Percentiles rank a stretch among this genome's conserved stretches.
phyloP scores from a whole-genome alignment of 2,113 vertebrate species.

The Propithecus coquereli region DNA sequence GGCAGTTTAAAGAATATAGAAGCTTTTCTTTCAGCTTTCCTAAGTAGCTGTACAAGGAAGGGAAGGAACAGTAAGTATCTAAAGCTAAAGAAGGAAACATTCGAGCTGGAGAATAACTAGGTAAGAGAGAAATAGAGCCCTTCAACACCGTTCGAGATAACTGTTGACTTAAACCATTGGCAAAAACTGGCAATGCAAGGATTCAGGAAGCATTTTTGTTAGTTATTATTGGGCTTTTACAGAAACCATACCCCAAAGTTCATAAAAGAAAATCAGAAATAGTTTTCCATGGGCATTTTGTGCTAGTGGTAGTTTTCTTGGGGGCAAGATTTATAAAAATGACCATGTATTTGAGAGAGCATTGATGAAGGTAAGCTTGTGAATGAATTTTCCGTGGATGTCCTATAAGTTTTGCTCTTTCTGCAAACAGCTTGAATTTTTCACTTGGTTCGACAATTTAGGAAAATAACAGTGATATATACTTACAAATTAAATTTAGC shows the following conservation, averaged over 20 bases:
- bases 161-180: not conserved
- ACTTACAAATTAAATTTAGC: slow-evolving; percentile 16
- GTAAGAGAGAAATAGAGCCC: not conserved
- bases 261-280: not conserved
- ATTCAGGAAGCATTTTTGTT: not conserved
- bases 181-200: not conserved
- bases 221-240: not conserved
- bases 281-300: not conserved
- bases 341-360: not conserved
- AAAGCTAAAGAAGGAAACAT: not conserved
- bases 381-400: not conserved
- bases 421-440: not conserved
- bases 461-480: not conserved
- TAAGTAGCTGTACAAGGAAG: not conserved
- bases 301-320: not conserved
- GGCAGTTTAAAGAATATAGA: not conserved
- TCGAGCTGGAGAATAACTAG: not conserved
- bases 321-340: not conserved
- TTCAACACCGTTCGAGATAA: not conserved
- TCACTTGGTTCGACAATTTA: not conserved
- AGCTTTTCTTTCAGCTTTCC: slow-evolving; percentile 8
- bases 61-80: not conserved
- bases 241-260: not conserved
- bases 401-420: not conserved
- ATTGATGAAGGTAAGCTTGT: not conserved